Base-by-base conservation (phyloP, 2,113 vertebrate genomes). In the Climacteris rufus region DNA sequence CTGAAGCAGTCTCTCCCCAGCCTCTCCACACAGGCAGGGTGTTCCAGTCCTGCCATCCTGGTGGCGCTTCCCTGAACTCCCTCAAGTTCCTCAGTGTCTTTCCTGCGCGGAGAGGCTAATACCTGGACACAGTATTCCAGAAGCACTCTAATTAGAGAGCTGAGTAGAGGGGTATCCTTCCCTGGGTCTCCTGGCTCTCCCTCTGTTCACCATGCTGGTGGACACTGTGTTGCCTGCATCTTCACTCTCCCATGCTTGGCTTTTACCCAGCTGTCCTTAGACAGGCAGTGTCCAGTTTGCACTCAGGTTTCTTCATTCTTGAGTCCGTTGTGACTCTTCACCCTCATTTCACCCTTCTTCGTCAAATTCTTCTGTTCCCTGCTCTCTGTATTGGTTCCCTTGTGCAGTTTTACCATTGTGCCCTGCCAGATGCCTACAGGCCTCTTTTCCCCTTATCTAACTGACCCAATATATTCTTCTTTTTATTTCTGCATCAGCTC, bases 401-500 rank as follows among this genome's bases (percentile, higher is more conserved):
- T 56, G 15, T 31, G 33, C 50, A 37, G 21, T 69, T 69, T 64
- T 76, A 76, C 57, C n/a, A 49, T n/a, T n/a, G n/a, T 45, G 23
- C 56, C 24, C 24, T 89, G 54, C 35, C 42, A 63, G 23, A 33
- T 59, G 24, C 42, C 19, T 63, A 6, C 15, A 74, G 37, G 24
- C 39, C 63, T 77, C 56, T 66, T 83, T 63, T 4, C 13, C 24
- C 14, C 15, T 83, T 80, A n/a, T 14, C 16, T 64, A 11, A 11
- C n/a, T 88, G 52, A 91, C 40, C 17, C 68, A 22, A 2, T 60
- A n/a, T 83, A 63, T 40, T 66, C 39, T 78, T 83, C 27, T 80
- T 91, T 84, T 79, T 61, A 52, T 56, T 15, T 89, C 44, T 94
- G 76, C 72, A 56, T 94, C 68, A 82, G 8, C 65, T 80, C 11